Conservation (phyloP, 2,888 invertebrate genomes). For the Idaea aversata region DNA sequence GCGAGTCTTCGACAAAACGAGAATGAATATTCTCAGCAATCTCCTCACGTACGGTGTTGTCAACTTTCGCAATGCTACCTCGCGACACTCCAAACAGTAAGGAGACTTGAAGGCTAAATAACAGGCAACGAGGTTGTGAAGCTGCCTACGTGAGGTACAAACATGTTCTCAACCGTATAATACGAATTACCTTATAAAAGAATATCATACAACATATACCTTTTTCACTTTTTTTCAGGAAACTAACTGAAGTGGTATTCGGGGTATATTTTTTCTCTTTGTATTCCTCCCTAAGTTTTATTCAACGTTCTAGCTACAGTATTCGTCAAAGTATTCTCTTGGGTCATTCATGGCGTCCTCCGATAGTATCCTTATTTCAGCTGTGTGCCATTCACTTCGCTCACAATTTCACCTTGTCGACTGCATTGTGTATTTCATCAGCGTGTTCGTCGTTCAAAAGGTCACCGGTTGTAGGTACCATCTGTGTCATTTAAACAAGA, state of each 20-base stretch:
- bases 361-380: slow-evolving; percentile 55
- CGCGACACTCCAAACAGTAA: slow-evolving; percentile 64
- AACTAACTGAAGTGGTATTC: background rate
- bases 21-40: slow-evolving; percentile 60
- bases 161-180: slow-evolving; percentile 26
- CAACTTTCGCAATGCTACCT: slow-evolving; percentile 78
- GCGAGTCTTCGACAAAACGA: slow-evolving; percentile 46
- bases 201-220: slow-evolving; percentile 13
- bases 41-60: slow-evolving; percentile 70
- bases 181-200: slow-evolving; percentile 16
- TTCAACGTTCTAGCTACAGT: slow-evolving; percentile 48
- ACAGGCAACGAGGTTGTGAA: slow-evolving; percentile 53
- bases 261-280: background rate
- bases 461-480: slow-evolving; percentile 37
- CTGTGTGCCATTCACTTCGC: slow-evolving; percentile 62
- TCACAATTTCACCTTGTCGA: slow-evolving; percentile 70
- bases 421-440: slow-evolving; percentile 54
- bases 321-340: slow-evolving; percentile 33
- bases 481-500: slow-evolving; percentile 27
- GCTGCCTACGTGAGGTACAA: slow-evolving; percentile 48
- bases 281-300: background rate
- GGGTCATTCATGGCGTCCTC: slow-evolving; percentile 50
- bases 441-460: slow-evolving; percentile 47
- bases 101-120: slow-evolving; percentile 69
- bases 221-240: background rate